Conservation (phyloP, 1,140 invertebrate genomes). For the Aphelenchoides besseyi region DNA sequence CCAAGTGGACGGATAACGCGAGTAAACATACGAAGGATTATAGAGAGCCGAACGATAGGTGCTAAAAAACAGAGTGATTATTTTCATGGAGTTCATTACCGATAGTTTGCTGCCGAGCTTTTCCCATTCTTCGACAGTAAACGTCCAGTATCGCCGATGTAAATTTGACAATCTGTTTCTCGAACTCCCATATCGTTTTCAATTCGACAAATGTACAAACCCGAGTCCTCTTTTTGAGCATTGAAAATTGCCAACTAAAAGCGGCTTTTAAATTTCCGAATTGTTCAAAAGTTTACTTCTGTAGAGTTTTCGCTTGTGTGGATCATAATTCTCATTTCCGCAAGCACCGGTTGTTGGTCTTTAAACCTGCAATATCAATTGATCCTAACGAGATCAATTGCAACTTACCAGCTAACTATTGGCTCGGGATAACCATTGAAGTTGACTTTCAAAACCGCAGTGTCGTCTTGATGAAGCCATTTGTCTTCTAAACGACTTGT, state of each 20-base stretch:
- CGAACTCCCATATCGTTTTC: conserved; percentile 39
- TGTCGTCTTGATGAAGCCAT: conserved; percentile 33
- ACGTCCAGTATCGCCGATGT: conserved; percentile 33
- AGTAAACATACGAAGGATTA: conserved; percentile 34
- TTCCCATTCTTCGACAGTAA: conserved; percentile 16
- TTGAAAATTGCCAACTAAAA: conserved; percentile 40
- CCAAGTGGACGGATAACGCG: conserved; percentile 25
- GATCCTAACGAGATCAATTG: not conserved
- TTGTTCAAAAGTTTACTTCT: conserved; percentile 29
- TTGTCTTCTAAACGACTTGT: conserved; percentile 32
- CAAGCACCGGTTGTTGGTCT: conserved; percentile 31
- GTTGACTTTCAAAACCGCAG: conserved; percentile 28
- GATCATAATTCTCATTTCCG: conserved; percentile 22
- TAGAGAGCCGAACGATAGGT: conserved; percentile 36
- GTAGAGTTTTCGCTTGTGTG: conserved; percentile 23
- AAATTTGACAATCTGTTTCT: conserved; percentile 39
- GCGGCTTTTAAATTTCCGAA: not conserved
- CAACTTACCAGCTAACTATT: conserved; percentile 32
- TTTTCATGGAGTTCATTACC: too few species aligned
- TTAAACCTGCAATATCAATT: conserved; percentile 38
- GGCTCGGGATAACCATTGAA: conserved; percentile 43
- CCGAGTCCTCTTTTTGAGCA: conserved; percentile 35
- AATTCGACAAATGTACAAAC: conserved; percentile 43
- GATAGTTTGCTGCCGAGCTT: conserved; percentile 10
- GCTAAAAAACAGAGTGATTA: too few species aligned